Evolutionary conservation across 2,888 invertebrate species (phyloP).

Genomic region (Ectropis crepuscularia): DNA sequence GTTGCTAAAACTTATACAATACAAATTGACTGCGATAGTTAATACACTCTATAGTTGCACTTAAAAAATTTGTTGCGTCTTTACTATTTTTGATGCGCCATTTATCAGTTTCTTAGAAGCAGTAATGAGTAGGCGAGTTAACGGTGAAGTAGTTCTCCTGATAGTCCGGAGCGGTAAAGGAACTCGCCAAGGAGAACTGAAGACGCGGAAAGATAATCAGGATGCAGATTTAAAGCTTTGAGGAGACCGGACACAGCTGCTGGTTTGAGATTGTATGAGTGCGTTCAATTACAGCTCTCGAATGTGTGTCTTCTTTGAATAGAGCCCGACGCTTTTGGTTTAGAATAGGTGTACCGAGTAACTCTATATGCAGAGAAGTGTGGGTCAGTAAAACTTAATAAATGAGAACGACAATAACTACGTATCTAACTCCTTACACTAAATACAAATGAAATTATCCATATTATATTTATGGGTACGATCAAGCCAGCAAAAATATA

Average conservation of each 20-base stretch:
- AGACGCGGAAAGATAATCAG: slow-evolving; percentile 5
- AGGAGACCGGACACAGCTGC: slow-evolving; percentile 5
- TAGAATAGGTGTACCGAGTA: neutral
- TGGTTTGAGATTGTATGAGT: neutral
- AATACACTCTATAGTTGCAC: too few relatives aligned
- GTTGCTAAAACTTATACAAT: too few relatives aligned
- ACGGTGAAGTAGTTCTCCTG: slow-evolving; percentile 1
- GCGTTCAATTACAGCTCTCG: neutral
- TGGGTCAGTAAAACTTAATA: too few relatives aligned
- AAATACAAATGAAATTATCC: too few relatives aligned
- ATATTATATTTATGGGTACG: too few relatives aligned
- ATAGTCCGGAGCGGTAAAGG: neutral
- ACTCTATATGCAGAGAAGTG: too few relatives aligned
- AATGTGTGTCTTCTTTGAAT: neutral
- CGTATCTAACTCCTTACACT: too few relatives aligned
- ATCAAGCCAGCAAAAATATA: too few relatives aligned
- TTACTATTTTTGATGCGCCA: too few relatives aligned
- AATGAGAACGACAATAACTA: too few relatives aligned
- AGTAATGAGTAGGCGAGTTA: neutral
- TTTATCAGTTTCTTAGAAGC: neutral
- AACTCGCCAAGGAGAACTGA: neutral
- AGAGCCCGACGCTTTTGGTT: neutral
- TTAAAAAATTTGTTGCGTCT: too few relatives aligned
- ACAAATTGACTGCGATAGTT: too few relatives aligned
- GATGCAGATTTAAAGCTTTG: slow-evolving; percentile 15